phyloP scores from a whole-genome alignment of 1,140 invertebrate genomes.

The Lineus longissimus region DNA sequence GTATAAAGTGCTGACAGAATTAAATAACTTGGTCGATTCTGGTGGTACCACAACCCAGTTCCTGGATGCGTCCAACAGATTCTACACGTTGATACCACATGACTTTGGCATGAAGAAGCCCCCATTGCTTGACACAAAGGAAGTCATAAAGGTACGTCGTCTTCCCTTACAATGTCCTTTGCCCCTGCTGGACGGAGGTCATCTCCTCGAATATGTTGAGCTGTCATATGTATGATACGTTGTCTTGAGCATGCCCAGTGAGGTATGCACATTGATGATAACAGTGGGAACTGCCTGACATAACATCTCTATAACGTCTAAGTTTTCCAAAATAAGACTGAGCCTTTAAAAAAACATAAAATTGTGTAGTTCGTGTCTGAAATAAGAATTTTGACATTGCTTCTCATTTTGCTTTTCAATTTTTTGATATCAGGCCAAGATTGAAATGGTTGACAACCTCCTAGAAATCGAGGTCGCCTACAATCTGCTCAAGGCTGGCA shows the following conservation, averaged over 20 bases:
- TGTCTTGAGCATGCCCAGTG: no score
- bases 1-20: constrained; percentile 74
- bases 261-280: no score
- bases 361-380: not conserved
- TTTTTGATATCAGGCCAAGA: constrained; percentile 68
- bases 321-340: no score
- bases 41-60: constrained; percentile 59
- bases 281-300: no score
- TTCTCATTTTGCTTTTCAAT: constrained; percentile 9
- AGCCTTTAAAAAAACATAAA: no score
- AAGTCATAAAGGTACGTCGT: constrained; percentile 66
- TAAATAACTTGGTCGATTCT: constrained; percentile 60
- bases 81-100: constrained; percentile 93
- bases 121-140: constrained; percentile 71
- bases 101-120: constrained; percentile 83
- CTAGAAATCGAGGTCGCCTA: constrained; percentile 94
- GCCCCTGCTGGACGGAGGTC: no score
- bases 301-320: no score
- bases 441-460: constrained; percentile 86
- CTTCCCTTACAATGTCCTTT: no score
- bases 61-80: constrained; percentile 83
- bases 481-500: constrained; percentile 68
- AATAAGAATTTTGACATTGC: no score
- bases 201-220: no score
- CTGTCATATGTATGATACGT: no score